Evolutionary conservation across 2,888 invertebrate species (phyloP).

Genomic region (Drosophila greeni): DNA sequence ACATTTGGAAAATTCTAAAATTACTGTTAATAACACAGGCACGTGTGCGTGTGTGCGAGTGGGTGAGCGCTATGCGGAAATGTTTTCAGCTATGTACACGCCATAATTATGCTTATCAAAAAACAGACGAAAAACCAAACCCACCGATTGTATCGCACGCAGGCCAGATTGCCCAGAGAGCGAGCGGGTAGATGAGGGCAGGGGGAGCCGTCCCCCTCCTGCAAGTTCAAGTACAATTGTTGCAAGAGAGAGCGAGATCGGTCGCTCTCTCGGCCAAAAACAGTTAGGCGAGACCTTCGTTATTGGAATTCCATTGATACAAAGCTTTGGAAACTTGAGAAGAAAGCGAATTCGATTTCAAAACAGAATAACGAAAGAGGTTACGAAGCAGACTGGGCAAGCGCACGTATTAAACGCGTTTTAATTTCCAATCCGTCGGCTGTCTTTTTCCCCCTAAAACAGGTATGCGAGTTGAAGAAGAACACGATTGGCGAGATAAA

Average conservation of each 20-base stretch:
- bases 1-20: conserved; percentile 15
- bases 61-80: conserved; percentile 44
- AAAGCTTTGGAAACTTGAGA: conserved; percentile 44
- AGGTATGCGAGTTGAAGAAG: conserved; percentile 60
- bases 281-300: conserved; percentile 36
- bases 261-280: conserved; percentile 11
- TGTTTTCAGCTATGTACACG: conserved; percentile 26
- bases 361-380: conserved; percentile 72
- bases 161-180: conserved; percentile 12
- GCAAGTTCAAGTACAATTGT: conserved; percentile 36
- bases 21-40: conserved; percentile 10
- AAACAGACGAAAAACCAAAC: conserved; percentile 18
- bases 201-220: not conserved
- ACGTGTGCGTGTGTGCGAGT: conserved; percentile 16
- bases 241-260: conserved; percentile 21
- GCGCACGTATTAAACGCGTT: conserved; percentile 71
- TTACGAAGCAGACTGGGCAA: conserved; percentile 69
- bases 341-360: conserved; percentile 71
- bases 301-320: conserved; percentile 56
- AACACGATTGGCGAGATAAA: conserved; percentile 38
- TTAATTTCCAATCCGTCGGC: conserved; percentile 49
- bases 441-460: conserved; percentile 42
- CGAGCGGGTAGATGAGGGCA: not conserved
- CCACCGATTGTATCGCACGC: conserved; percentile 26
- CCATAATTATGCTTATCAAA: conserved; percentile 47